Evolutionary conservation across 2,888 invertebrate species (phyloP), one percentile per base, ranked within the genome.

Genomic region (Silvanus unidentatus): DNA sequence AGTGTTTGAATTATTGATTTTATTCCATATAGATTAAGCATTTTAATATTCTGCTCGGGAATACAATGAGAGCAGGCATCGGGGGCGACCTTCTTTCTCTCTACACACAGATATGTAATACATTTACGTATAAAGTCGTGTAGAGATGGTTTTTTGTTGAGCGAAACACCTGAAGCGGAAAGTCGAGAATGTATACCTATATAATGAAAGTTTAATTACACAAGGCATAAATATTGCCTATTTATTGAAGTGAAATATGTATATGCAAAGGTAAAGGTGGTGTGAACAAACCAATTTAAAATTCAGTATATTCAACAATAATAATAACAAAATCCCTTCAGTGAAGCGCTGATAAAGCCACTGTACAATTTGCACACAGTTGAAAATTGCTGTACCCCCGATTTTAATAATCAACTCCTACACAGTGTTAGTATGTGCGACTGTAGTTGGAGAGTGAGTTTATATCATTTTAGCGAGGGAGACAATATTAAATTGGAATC

Each of bases 1-100:
- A 54, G 46, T 50, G 54, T 51, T 48, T 49, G 50, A 48, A 52
- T 52, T 53, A 57, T 57, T 49, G 52, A 52, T 52, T 48, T 15
- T 42, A 47, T 52, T 42, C 47, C 42, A 37, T 13, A 14, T 37
- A 45, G 44, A 48, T 48, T 48, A 45, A 40, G 14, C 34, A 30
- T 28, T 47, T 47, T 47, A 47, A 39, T 42, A 47, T 44, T 41
- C 44, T 43, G 39, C 41, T 40, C 34, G 37, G 44, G 40, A 43
- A 43, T 32, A 32, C 32, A 32, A n/a, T 11, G n/a, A 32, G n/a
- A 32, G 12, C 32, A 32, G n/a, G 10, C 12, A 32, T 32, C 32
- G n/a, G 32, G n/a, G 12, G 6, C 3, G 10, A 28, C 28, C 28
- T n/a, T n/a, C n/a, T n/a, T n/a, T 5, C 22, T 22, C 22, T 22